A percentile compares a stretch with the other conserved stretches of the same genome.
Conservation (phyloP, 2,888 invertebrate genomes). For the Pocota personata region DNA sequence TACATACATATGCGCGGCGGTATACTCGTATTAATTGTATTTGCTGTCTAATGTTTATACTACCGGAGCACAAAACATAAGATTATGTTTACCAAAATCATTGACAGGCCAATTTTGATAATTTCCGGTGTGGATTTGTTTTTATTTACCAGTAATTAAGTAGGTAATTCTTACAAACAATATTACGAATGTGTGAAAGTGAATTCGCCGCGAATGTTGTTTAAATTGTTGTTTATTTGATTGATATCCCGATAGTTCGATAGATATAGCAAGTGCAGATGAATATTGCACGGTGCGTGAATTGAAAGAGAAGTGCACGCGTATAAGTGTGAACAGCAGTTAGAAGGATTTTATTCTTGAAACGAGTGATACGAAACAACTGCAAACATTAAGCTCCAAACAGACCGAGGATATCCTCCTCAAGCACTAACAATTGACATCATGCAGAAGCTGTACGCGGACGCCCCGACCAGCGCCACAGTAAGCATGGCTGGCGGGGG, state of each 20-base stretch:
- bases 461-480: constrained; percentile 80
- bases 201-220: constrained; percentile 1
- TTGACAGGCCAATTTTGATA: constrained; percentile 69
- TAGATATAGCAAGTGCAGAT: not conserved
- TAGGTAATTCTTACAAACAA: constrained; percentile 56
- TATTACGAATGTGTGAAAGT: constrained; percentile 45
- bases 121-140: constrained; percentile 59
- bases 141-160: constrained; percentile 63
- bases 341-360: constrained; percentile 13
- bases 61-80: constrained; percentile 52
- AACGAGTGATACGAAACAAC: constrained; percentile 44
- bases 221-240: not conserved
- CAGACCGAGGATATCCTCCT: constrained; percentile 73
- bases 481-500: constrained; percentile 83
- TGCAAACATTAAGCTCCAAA: constrained; percentile 73
- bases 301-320: not conserved
- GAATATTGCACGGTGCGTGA: not conserved
- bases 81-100: constrained; percentile 71
- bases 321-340: not conserved
- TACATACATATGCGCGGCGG: constrained; percentile 39
- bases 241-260: no score
- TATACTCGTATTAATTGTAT: constrained; percentile 49
- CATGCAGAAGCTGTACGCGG: constrained; percentile 83
- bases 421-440: constrained; percentile 80
- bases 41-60: constrained; percentile 55